Base-by-base conservation (phyloP, 2,888 invertebrate genomes). In the Apantesis nais region DNA sequence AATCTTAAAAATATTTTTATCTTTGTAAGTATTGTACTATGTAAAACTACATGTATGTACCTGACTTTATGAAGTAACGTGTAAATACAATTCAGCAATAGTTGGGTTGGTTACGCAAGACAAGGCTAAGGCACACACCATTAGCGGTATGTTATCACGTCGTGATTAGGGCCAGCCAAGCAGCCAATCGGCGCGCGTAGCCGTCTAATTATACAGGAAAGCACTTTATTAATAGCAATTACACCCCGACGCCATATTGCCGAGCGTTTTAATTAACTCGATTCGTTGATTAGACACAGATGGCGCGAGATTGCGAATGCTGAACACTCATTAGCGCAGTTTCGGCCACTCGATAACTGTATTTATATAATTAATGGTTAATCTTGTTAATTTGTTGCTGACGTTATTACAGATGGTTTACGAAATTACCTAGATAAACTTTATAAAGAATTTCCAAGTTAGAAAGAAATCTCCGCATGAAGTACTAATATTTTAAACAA, bases 141-240 rank as follows among this genome's bases (percentile, higher is more conserved):
- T 93, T 93, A 93, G 91, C 90, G 92, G 89, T 86, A 85, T 93
- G 94, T 94, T 94, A 94, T 94, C 94, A 94, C 91, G 88, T 92
- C 88, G 92, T 92, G 93, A 93, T 94, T 93, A 93, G 93, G 90
- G 87, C 87, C 84, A 88, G 86, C 83, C 85, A 88, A 87, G 87
- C 90, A 89, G 86, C 94, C 94, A 93, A 94, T 94, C 93, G 90
- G 90, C 89, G 91, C 88, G 81, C 89, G 82, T 86, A 79, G 83
- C 87, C 89, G 86, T 90, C 93, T 93, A 93, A 94, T 95, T 94
- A 94, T 93, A 92, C 93, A 92, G 93, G 92, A 92, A 92, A 92
- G 92, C 90, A 92, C 93, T 94, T 94, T 95, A 95, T 95, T 94
- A 95, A 93, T 95, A 94, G 94, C 93, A 94, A 94, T 94, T 92